Evolutionary conservation across 2,888 invertebrate genomes (phyloP).

Genomic region (Trissoscelio sp.): DNA sequence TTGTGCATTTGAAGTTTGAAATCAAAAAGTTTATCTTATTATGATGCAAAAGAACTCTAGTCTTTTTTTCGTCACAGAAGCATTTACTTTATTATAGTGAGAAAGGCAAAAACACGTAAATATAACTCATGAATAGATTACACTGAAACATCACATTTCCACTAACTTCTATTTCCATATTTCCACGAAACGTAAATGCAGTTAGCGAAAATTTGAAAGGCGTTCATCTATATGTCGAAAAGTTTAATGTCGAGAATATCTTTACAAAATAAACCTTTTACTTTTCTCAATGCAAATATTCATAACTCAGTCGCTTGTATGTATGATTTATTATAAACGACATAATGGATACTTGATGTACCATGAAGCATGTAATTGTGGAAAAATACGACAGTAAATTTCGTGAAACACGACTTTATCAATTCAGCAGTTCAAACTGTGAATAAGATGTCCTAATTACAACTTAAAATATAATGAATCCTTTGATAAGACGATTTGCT

Average conservation of each 20-base stretch:
- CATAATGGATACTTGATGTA: background rate
- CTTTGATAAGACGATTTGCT: background rate
- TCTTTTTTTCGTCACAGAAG: background rate
- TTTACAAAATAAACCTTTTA: slow-evolving; percentile 4
- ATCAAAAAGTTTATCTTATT: background rate
- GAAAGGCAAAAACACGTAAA: background rate
- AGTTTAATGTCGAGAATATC: background rate
- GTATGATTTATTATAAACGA: background rate
- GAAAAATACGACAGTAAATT: background rate
- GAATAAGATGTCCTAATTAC: background rate
- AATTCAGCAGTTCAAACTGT: background rate
- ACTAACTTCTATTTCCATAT: slow-evolving; percentile 23
- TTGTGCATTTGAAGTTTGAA: background rate
- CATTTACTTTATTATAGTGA: background rate
- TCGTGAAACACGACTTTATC: background rate
- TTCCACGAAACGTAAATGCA: slow-evolving; percentile 15
- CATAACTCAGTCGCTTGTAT: background rate
- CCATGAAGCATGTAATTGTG: too few relatives aligned
- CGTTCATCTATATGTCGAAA: slow-evolving; percentile 10
- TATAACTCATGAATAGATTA: slow-evolving; percentile 12
- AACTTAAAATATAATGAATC: background rate
- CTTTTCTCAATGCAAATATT: background rate
- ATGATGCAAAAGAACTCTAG: background rate
- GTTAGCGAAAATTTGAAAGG: slow-evolving; percentile 20
- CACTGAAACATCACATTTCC: slow-evolving; percentile 12